Evolutionary conservation across 2,888 invertebrate species (phyloP), one percentile per base, ranked within the genome.

Genomic region (Pharmacophagus antenor): DNA sequence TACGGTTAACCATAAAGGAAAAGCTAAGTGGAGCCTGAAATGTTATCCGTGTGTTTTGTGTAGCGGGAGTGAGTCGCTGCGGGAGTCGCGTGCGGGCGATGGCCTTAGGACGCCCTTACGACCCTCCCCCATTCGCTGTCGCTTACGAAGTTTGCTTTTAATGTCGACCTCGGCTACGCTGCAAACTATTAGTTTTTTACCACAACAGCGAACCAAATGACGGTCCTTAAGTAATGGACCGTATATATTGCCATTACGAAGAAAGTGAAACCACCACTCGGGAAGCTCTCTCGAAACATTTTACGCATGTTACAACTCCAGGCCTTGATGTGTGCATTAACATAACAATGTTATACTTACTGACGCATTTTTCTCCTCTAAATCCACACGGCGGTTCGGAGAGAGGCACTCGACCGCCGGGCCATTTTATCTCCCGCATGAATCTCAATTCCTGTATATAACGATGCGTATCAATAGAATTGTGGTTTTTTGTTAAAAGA

Each of bases 321-420:
- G 49, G 31, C 47, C 60, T 60, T 64, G 54, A 55, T 60, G 44
- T 56, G 47, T 53, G 48, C 54, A 64, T 64, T 64, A 64, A 62
- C 64, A 64, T 64, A 64, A 64, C 55, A 63, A 62, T 42, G 61
- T 59, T 65, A 52, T 70, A 94, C 95, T 94, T 92, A 97, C 97
- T 95, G 76, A 95, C 95, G 82, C 98, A 98, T 80, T 95, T 95
- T 88, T 97, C 96, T 56, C 95, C 96, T 37, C 94, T 91, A 82
- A 97, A 98, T n/a, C 98, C 98, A 82, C 98, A 98, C 23, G 91
- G 91, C 1, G 98, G 98, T 72, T 96, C 96, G 2, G 97, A 95
- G 17, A 95, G 92, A 0, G 98, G 98, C 42, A 95, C 95, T 49
- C 91, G 88, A 8, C 94, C 94, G 12, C 93, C 92, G 22, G 95